Percentiles rank a stretch among this genome's conserved stretches.
Evolutionary conservation across 1,140 invertebrate species (phyloP).

Genomic region (Frieseomelitta varia): DNA sequence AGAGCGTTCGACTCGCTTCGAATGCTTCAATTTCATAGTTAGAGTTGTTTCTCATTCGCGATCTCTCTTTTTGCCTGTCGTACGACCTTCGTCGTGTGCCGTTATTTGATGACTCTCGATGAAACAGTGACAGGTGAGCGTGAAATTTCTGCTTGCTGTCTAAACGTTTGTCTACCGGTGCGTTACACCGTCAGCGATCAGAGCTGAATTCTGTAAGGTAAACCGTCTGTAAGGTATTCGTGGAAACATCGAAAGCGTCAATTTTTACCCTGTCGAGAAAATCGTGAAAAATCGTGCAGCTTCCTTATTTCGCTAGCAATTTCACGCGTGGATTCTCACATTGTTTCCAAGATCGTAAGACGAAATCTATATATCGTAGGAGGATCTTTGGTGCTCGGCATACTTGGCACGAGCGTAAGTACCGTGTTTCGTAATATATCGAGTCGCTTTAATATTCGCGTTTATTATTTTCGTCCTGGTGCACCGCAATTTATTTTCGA

Average conservation of each 20-base stretch:
- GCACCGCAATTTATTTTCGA: not conserved
- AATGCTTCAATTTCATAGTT: conserved; percentile 19
- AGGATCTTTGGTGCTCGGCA: not conserved
- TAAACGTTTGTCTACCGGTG: not conserved
- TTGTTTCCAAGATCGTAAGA: not conserved
- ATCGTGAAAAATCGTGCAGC: not conserved
- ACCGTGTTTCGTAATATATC: not conserved
- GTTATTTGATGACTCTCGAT: conserved; percentile 28
- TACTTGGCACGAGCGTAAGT: not conserved
- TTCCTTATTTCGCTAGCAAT: not conserved
- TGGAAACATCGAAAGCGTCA: not conserved
- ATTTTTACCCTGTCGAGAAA: too few species aligned
- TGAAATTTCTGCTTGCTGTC: conserved; percentile 31
- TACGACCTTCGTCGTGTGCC: conserved; percentile 22
- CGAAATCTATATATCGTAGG: not conserved
- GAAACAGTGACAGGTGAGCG: conserved; percentile 25
- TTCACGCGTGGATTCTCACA: not conserved
- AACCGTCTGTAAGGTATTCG: not conserved
- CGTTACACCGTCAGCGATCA: conserved; percentile 9
- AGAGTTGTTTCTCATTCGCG: conserved; percentile 28
- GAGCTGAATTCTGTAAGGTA: not conserved
- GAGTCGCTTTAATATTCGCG: not conserved
- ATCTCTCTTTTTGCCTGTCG: conserved; percentile 33
- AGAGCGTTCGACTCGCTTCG: conserved; percentile 7
- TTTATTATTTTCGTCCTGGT: not conserved